These are phyloP conservation scores for Chloroceryle amazona DNA, from an alignment of 2,797 vertebrate genomes.

Conservation along the genomic window DNA sequence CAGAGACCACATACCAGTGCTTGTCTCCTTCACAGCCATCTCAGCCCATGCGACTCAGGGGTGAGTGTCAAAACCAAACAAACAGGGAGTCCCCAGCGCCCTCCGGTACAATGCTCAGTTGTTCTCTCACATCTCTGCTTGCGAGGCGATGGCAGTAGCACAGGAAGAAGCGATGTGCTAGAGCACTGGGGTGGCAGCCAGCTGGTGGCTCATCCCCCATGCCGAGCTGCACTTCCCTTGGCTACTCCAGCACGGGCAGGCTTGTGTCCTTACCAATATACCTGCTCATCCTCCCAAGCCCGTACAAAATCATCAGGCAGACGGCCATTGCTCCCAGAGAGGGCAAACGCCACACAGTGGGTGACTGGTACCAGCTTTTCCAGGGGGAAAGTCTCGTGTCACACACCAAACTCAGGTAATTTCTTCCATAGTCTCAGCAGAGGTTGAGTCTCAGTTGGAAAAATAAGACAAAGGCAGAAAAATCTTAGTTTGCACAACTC, in stretches of 20 bases:
- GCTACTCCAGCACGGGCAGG: fast-evolving
- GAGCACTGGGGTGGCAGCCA: neutral
- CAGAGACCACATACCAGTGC: neutral
- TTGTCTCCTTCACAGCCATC: slow-evolving; percentile 5
- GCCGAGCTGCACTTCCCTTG: neutral
- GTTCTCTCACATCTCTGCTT: neutral
- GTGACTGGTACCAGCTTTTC: neutral
- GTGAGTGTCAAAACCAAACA: slow-evolving; percentile 34
- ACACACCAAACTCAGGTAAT: neutral
- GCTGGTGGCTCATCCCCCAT: neutral
- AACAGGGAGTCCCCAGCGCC: neutral
- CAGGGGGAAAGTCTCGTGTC: neutral
- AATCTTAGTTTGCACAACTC: neutral
- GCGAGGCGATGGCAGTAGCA: fast-evolving
- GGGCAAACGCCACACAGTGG: fast-evolving
- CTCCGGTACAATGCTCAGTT: neutral
- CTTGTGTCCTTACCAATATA: neutral
- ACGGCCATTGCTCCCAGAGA: fast-evolving
- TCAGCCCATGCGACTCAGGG: fast-evolving
- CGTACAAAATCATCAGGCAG: fast-evolving
- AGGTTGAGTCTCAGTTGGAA: neutral
- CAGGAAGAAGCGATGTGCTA: neutral
- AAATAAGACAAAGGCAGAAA: neutral
- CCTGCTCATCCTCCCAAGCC: neutral
- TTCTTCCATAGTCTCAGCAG: neutral